Percentiles rank a stretch among this genome's conserved stretches.
phyloP scores from a whole-genome alignment of 2,797 vertebrate genomes.

The Acanthopagrus latus region DNA sequence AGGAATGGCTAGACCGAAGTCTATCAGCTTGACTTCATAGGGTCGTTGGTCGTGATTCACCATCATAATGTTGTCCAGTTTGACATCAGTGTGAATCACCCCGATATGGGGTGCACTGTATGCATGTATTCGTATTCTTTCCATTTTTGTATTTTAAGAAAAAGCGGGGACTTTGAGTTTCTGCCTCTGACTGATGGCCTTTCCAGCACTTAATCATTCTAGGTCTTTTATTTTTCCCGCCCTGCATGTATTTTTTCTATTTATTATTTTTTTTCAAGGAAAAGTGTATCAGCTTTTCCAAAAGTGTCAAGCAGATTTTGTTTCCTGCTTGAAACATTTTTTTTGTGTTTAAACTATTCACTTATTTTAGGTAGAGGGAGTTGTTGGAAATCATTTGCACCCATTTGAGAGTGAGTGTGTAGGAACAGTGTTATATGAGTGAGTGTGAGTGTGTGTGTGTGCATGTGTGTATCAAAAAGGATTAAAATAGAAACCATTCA shows the following conservation, averaged over 20 bases:
- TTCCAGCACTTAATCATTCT: slow-evolving; percentile 55
- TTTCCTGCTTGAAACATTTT: slow-evolving; percentile 48
- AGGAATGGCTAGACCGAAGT: no score
- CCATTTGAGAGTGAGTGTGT: no score
- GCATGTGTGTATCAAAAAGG: slow-evolving; percentile 21
- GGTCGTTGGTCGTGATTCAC: no score
- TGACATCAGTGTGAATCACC: no score
- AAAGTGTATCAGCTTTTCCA: slow-evolving; percentile 24
- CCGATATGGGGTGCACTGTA: no score
- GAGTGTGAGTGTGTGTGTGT: slow-evolving; percentile 18
- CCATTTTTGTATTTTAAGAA: slow-evolving; percentile 70
- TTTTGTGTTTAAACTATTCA: slow-evolving; percentile 36
- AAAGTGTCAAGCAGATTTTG: slow-evolving; percentile 43
- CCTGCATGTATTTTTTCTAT: slow-evolving; percentile 12
- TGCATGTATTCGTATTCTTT: no score
- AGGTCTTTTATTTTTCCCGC: slow-evolving; percentile 45
- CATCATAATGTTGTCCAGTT: no score
- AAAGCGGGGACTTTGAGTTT: slow-evolving; percentile 67
- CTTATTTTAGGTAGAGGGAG: slow-evolving; percentile 51
- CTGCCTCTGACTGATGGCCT: slow-evolving; percentile 73
- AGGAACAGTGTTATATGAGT: no score
- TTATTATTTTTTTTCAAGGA: not conserved
- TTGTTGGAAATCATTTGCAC: slow-evolving; percentile 53
- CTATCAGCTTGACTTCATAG: no score
- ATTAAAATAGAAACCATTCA: slow-evolving; percentile 59